Evolutionary conservation across 2,888 invertebrate species (phyloP), one percentile per base, ranked within the genome.

Genomic region (Cataglyphis livida): DNA sequence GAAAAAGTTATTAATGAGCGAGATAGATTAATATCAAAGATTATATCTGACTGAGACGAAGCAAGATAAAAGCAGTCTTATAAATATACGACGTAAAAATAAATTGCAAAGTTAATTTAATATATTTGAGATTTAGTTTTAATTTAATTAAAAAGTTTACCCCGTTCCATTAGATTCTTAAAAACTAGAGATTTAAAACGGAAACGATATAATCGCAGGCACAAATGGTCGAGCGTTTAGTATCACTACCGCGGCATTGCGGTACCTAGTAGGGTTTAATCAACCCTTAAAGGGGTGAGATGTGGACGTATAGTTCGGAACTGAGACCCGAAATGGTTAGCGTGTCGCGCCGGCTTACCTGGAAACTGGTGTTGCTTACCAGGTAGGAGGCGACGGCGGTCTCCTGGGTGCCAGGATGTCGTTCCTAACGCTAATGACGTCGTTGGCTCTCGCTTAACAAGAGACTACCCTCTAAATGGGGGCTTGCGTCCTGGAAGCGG

Each of bases 361-460:
- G 87, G 85, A 88, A 85, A 84, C 85, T 85, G 70, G 81, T 70
- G 82, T 61, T 73, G 84, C 85, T 82, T 83, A 78, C 83, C 86
- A 85, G 83, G 84, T 83, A 81, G 90, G 83, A 87, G 87, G 85
- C 73, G 87, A 85, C 75, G 88, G 74, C 78, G 78, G 90, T 90
- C 90, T 90, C 90, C 76, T 71, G 90, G 90, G 90, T 90, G 90
- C 89, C 88, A 88, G 90, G 83, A 88, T 84, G 89, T 92, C 92
- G 92, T 91, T 92, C 88, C 89, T 87, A 89, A 90, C 87, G 89
- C 89, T 92, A 92, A 92, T 92, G 92, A 92, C 92, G 92, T 92
- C 91, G 92, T 92, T 92, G 92, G 88, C 91, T 92, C 88, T 90
- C 91, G 90, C 91, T 92, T 92, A 92, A 92, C 92, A 90, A 91